These are phyloP conservation scores for Bombyx mori DNA, from an alignment of 1,140 invertebrate genomes.

Conservation along the genomic window DNA sequence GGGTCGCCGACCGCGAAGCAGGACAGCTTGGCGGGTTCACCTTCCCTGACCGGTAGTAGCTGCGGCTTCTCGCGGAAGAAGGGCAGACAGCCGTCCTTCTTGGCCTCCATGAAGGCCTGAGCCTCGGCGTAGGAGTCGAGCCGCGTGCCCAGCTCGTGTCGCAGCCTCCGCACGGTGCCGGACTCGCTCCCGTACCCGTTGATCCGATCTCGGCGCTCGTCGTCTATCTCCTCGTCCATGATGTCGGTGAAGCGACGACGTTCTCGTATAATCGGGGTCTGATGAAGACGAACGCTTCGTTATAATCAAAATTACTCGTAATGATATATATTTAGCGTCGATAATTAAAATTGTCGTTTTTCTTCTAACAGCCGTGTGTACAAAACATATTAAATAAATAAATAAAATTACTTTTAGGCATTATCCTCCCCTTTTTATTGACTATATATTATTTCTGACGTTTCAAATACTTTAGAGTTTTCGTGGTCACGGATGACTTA, in stretches of 20 bases:
- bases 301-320: no score
- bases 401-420: no score
- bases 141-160: conserved; percentile 85
- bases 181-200: conserved; percentile 83
- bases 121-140: conserved; percentile 87
- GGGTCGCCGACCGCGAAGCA: conserved; percentile 93
- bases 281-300: conserved; percentile 2
- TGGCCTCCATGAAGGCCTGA: conserved; percentile 85
- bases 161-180: conserved; percentile 79
- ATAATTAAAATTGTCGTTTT: no score
- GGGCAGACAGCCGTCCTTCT: conserved; percentile 83
- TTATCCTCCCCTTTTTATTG: no score
- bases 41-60: conserved; percentile 82
- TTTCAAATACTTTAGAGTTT: no score
- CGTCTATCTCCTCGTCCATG: conserved; percentile 96
- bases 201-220: conserved; percentile 86
- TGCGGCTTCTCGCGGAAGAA: conserved; percentile 89
- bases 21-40: conserved; percentile 81
- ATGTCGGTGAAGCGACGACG: conserved; percentile 92
- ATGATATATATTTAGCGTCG: no score
- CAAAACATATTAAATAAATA: no score
- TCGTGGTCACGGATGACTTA: no score
- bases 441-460: no score
- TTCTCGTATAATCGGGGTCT: conserved; percentile 91
- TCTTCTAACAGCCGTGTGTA: no score